Conservation (phyloP, 2,888 invertebrate species). For the Hemicrepidius hirtus region DNA sequence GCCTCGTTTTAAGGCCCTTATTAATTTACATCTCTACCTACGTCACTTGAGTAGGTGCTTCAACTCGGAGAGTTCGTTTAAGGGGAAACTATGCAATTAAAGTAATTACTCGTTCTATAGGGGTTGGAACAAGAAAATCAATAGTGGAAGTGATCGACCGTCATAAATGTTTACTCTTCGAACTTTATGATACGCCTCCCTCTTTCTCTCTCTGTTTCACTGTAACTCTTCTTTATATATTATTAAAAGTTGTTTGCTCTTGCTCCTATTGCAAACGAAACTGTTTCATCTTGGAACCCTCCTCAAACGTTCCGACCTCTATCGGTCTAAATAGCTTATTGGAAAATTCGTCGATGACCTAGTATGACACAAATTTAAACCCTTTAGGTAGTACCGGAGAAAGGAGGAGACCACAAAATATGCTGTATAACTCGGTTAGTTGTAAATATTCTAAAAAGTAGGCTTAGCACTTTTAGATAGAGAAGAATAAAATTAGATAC, state of each 20-base stretch:
- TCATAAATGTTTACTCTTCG: constrained; percentile 58
- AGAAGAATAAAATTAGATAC: too few species aligned
- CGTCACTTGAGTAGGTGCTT: constrained; percentile 49
- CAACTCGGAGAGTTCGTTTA: constrained; percentile 44
- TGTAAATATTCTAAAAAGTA: too few species aligned
- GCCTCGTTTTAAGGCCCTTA: constrained; percentile 42
- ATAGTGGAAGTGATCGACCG: constrained; percentile 58
- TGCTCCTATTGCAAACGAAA: constrained; percentile 26
- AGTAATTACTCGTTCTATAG: constrained; percentile 61
- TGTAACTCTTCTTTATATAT: constrained; percentile 48
- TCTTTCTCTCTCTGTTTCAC: constrained; percentile 33
- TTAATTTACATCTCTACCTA: constrained; percentile 50
- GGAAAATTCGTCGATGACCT: constrained; percentile 22
- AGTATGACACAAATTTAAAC: constrained; percentile 14
- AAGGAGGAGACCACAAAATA: too few species aligned
- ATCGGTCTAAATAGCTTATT: constrained; percentile 28
- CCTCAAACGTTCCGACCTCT: constrained; percentile 11
- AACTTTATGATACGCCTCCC: constrained; percentile 49
- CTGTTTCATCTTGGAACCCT: constrained; percentile 20
- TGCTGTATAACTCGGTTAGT: too few species aligned
- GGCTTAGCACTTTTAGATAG: too few species aligned
- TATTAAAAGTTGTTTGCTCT: constrained; percentile 42
- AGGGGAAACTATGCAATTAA: constrained; percentile 59
- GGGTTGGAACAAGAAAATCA: constrained; percentile 56
- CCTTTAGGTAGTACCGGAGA: too few species aligned